Evolutionary conservation across 2,797 vertebrate species (phyloP).

Genomic region (Halcyon leucocephala): DNA sequence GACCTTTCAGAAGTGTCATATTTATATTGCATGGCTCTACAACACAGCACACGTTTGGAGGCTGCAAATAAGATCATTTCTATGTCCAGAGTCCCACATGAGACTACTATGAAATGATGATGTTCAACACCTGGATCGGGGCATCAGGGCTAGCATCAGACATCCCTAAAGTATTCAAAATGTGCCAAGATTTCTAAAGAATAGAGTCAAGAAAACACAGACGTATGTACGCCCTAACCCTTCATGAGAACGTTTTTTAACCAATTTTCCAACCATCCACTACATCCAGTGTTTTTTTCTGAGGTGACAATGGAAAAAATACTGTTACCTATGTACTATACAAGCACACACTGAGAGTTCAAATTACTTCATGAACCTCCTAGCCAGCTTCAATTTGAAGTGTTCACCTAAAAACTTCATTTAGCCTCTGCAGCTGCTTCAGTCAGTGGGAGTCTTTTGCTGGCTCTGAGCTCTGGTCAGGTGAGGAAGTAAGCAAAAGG

Average conservation of each 20-base stretch:
- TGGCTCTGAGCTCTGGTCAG: constrained; percentile 7
- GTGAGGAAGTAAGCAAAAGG: neutral
- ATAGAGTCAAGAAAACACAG: neutral
- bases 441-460: neutral
- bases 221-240: neutral
- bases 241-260: neutral
- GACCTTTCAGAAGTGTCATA: neutral
- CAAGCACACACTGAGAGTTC: constrained; percentile 41
- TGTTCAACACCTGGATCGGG: constrained; percentile 1
- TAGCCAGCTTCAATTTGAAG: constrained; percentile 55
- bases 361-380: constrained; percentile 62
- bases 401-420: constrained; percentile 51
- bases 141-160: neutral
- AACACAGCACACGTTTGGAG: neutral
- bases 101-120: neutral
- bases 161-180: constrained; percentile 16
- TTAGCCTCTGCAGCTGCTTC: constrained; percentile 17
- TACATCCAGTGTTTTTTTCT: neutral
- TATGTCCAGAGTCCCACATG: neutral
- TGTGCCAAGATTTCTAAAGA: neutral
- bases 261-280: constrained; percentile 26
- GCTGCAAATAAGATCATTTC: neutral
- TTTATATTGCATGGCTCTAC: neutral
- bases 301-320: neutral
- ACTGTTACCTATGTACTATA: constrained; percentile 16